Conservation (phyloP, 2,888 invertebrate species). For the Folsomia candida region DNA sequence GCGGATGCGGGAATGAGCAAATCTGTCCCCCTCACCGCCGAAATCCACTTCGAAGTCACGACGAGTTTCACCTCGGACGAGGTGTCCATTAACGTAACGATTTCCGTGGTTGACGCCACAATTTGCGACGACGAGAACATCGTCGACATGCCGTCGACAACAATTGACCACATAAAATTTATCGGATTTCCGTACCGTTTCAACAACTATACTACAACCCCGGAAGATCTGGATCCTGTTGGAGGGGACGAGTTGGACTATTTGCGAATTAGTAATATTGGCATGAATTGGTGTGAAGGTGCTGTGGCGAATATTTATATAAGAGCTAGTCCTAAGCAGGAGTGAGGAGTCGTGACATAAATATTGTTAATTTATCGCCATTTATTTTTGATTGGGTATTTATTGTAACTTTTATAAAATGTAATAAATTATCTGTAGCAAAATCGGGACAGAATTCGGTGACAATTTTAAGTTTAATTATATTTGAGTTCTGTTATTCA, state of each 20-base stretch:
- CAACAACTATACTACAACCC: neutral
- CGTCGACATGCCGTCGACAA: neutral
- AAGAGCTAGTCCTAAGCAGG: no score
- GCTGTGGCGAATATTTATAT: neutral
- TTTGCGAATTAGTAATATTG: slow-evolving; percentile 9
- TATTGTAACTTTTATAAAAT: no score
- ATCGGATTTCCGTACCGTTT: slow-evolving; percentile 11
- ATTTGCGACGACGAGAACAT: neutral
- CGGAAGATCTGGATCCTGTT: neutral
- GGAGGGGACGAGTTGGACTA: slow-evolving; percentile 1
- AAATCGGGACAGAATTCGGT: no score
- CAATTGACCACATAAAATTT: slow-evolving; percentile 21
- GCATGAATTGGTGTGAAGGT: slow-evolving; percentile 21
- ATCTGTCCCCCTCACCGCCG: neutral
- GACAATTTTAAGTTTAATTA: no score
- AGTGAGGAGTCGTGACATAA: no score
- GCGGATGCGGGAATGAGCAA: slow-evolving; percentile 27
- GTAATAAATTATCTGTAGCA: no score
- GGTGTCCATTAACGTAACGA: neutral
- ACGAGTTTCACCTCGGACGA: neutral
- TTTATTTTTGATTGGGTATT: no score
- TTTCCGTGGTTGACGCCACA: neutral
- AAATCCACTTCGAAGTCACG: neutral
- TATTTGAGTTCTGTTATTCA: no score
- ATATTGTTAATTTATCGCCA: no score